Conservation (phyloP, 2,888 invertebrate genomes). For the Endomychus coccineus region DNA sequence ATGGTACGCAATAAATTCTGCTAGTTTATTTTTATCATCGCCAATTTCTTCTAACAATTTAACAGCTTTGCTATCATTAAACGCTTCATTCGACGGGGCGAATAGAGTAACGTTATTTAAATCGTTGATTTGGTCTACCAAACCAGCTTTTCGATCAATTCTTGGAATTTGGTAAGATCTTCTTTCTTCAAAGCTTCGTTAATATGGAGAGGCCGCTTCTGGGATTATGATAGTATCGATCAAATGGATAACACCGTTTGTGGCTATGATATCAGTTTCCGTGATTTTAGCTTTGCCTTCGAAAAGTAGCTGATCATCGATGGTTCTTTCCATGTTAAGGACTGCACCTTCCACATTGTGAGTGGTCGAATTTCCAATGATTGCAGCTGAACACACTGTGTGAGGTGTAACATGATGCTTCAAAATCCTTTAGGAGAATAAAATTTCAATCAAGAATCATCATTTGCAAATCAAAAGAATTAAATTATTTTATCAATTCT, state of each 20-base stretch:
- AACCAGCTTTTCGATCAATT: constrained; percentile 49
- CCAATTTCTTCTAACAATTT: constrained; percentile 39
- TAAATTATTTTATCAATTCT: too few relatives aligned
- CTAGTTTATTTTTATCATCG: constrained; percentile 44
- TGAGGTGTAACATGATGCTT: constrained; percentile 60
- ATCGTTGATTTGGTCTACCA: constrained; percentile 51
- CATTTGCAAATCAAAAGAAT: too few relatives aligned
- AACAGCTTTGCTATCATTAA: constrained; percentile 44
- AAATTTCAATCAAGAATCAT: too few relatives aligned
- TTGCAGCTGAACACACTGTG: constrained; percentile 58
- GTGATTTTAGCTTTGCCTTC: constrained; percentile 52
- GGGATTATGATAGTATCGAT: constrained; percentile 61
- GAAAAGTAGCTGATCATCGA: constrained; percentile 49
- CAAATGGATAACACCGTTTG: constrained; percentile 66
- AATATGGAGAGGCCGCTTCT: constrained; percentile 45
- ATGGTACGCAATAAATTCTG: constrained; percentile 57
- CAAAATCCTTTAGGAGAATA: constrained; percentile 49
- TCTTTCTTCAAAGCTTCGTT: constrained; percentile 49
- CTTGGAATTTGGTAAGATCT: constrained; percentile 54
- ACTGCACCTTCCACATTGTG: constrained; percentile 47
- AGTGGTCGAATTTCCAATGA: constrained; percentile 48
- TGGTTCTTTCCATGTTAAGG: constrained; percentile 45
- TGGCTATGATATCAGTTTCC: constrained; percentile 56
- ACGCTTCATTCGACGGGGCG: constrained; percentile 58
- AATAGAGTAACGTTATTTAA: constrained; percentile 56